Conservation (phyloP, 2,113 vertebrate genomes). For the Pipa parva region DNA sequence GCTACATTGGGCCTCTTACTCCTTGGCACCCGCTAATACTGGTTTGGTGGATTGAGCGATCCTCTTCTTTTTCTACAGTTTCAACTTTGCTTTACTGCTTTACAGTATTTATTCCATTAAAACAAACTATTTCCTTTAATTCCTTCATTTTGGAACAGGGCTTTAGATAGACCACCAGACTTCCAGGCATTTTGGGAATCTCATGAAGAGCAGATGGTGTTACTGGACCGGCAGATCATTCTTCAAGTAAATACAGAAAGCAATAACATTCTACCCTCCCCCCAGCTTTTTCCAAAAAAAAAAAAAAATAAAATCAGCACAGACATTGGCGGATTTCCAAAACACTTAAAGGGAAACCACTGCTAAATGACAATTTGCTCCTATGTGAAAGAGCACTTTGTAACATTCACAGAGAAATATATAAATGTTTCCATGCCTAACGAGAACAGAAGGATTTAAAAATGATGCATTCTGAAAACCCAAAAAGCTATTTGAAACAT, state of each 20-base stretch:
- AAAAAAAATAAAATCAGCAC: no score
- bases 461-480: no score
- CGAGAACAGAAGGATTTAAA: neutral
- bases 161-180: no score
- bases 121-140: no score
- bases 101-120: no score
- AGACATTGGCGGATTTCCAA: neutral
- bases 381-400: neutral
- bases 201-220: neutral
- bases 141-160: no score
- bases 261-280: neutral
- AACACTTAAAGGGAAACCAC: neutral
- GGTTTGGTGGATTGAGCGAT: no score
- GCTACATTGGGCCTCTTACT: no score
- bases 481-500: no score
- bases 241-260: neutral
- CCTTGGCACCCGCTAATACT: no score
- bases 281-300: neutral
- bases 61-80: no score
- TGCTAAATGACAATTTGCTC: neutral
- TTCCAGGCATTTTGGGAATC: neutral
- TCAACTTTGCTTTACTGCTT: no score
- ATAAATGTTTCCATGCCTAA: neutral
- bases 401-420: neutral
- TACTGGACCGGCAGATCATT: neutral